phyloP scores from a whole-genome alignment of 64 coral and sea anemone species.

The Montipora cactus region DNA sequence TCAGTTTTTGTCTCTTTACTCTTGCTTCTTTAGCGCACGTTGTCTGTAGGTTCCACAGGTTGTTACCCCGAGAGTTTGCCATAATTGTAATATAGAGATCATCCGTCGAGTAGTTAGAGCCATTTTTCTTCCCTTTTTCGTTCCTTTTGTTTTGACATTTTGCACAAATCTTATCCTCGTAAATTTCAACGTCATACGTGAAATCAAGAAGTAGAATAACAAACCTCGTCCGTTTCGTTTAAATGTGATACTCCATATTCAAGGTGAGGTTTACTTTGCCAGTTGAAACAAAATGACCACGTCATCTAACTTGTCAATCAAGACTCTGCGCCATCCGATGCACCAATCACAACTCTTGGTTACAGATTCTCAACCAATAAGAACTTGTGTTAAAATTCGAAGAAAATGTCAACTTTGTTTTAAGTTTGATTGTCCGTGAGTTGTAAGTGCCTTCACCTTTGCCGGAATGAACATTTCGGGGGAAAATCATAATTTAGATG shows the following conservation, averaged over 20 bases:
- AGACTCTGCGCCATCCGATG: neutral
- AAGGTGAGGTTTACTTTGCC: neutral
- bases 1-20: no score
- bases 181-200: neutral
- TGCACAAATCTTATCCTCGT: neutral
- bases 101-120: neutral
- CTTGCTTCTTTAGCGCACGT: no score
- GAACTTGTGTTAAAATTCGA: neutral
- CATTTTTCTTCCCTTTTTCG: neutral
- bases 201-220: neutral
- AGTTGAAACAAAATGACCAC: neutral
- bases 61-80: neutral
- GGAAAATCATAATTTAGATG: neutral
- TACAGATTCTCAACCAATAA: neutral
- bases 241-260: neutral
- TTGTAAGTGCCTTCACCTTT: neutral
- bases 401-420: neutral
- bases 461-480: neutral
- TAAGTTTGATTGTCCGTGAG: neutral
- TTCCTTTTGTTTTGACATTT: neutral
- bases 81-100: slow-evolving; percentile 7
- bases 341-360: neutral
- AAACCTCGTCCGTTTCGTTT: neutral
- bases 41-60: no score
- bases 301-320: neutral